Conservation (phyloP, 2,888 invertebrate species). For the Steinernema scapterisci region DNA sequence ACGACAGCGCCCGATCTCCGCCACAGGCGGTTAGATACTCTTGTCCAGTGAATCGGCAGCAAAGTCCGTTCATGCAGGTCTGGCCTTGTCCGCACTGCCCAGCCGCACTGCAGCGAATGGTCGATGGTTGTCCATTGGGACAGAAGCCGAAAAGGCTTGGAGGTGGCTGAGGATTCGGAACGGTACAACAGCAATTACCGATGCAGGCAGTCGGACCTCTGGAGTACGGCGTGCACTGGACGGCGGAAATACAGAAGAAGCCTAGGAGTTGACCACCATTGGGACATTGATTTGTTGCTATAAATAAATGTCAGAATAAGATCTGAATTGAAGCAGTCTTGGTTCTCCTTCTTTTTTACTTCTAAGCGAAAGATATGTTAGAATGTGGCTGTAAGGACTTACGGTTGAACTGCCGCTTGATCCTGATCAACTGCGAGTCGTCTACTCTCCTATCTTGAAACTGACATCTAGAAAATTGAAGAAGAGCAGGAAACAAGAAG, state of each 20-base stretch:
- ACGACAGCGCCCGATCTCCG: constrained; percentile 52
- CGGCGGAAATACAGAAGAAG: constrained; percentile 50
- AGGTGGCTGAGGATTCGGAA: constrained; percentile 36
- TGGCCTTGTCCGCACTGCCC: constrained; percentile 57
- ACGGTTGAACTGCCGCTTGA: neutral
- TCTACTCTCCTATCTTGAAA: neutral
- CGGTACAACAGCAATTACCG: constrained; percentile 57
- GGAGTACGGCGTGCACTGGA: constrained; percentile 59
- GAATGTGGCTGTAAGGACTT: no score
- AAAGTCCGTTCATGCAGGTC: constrained; percentile 62
- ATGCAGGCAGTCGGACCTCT: constrained; percentile 54
- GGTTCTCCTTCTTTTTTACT: no score
- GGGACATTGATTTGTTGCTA: constrained; percentile 40
- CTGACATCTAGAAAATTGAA: neutral
- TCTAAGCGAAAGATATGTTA: no score
- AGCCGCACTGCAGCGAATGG: constrained; percentile 54
- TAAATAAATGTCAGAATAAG: no score
- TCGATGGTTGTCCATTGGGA: constrained; percentile 56
- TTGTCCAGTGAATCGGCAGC: constrained; percentile 57
- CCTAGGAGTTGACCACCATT: constrained; percentile 58
- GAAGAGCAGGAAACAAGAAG: no score
- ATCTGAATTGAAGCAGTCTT: no score
- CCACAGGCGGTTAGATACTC: constrained; percentile 61
- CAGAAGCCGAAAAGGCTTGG: constrained; percentile 49
- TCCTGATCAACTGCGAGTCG: constrained; percentile 10